Base-by-base conservation (phyloP, 2,113 vertebrate genomes). In the Cyprinodon variegatus region DNA sequence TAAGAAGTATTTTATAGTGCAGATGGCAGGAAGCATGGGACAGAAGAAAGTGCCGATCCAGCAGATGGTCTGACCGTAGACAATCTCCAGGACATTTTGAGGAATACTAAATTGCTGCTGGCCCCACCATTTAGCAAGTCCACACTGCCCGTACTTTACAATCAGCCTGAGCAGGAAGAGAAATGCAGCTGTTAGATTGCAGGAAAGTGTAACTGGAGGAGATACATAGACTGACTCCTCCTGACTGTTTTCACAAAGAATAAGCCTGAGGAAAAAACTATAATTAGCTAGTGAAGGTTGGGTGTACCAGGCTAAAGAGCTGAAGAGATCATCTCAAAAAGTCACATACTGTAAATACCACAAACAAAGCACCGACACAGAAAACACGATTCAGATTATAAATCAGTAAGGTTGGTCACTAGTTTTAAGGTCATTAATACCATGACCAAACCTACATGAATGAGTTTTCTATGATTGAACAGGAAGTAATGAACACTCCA, bases 1-100 rank as follows among this genome's bases (percentile, higher is more conserved):
- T 11, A 98, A 90, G 77, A 98, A 95, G 89, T 97, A 98, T 79
- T 99, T 99, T 59, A 99, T 69, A 20, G 95, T 96, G 78, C 96
- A 96, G 81, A 99, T 96, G 61, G 95, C 96, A 3, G 98, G 98
- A 37, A 99, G 95, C 38, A 99, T 86, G 0, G 98, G 98, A 61
- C 96, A 96, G 93, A 97, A 98, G 90, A 97, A 99, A 0, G 96
- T 94, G 64, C 97, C 98, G 0, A 98, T 98, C 97, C 97, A 99
- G 90, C 97, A 99, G 80, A 99, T 97, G 14, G 97, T 99, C 82
- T 99, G 98, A 3, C 97, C 97, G 0, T 99, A 99, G 64, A 99
- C 93, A 0, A 99, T 98, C 71, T 96, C 96, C 61, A 99, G 90
- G 2, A 99, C 97, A 0, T 97, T 98, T 71, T 97, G 95, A 53